Evolutionary conservation across 2,113 vertebrate genomes (phyloP), one percentile per base, ranked within the genome.

Genomic region (Burhinus oedicnemus): DNA sequence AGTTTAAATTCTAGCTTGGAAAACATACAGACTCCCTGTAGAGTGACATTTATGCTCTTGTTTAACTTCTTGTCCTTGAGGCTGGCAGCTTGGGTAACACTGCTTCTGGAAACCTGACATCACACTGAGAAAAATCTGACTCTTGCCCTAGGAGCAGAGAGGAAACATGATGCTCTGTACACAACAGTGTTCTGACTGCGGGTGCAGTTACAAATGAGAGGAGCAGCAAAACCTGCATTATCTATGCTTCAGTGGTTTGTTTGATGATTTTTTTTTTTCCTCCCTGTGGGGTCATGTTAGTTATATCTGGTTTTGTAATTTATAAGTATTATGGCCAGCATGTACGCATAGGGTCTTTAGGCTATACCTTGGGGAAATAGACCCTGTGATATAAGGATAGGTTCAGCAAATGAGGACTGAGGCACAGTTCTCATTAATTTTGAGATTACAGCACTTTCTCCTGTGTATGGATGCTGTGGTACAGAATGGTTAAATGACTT

Each of bases 51-150:
- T 88, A 89, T 83, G 25, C 18, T 94, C 75, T 78, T 89, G 66
- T 84, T 95, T 97, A 93, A 94, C 72, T 91, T 60, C 93, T 96
- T 93, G 90, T 90, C 86, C 77, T 97, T 95, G 90, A 95, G 69
- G 51, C 51, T 91, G 79, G 68, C 68, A 94, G 40, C 18, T 75
- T 61, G 95, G 34, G 62, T 93, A 95, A 57, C 36, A 26, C 58
- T 69, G 75, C 88, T 76, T 90, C 83, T 91, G 82, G 61, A 95
- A 97, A 96, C 52, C 44, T 64, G 71, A 85, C 76, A 54, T 91
- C 77, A 75, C 44, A 15, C 81, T 69, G 76, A 45, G 85, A 87
- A 82, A 92, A 81, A 84, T 45, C 66, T 54, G 81, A 87, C 49
- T 87, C 51, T 87, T 96, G 68, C 71, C 75, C 38, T 74, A 76